Conservation (phyloP, 2,888 invertebrate species). For the Hirtodrosophila duncani region DNA sequence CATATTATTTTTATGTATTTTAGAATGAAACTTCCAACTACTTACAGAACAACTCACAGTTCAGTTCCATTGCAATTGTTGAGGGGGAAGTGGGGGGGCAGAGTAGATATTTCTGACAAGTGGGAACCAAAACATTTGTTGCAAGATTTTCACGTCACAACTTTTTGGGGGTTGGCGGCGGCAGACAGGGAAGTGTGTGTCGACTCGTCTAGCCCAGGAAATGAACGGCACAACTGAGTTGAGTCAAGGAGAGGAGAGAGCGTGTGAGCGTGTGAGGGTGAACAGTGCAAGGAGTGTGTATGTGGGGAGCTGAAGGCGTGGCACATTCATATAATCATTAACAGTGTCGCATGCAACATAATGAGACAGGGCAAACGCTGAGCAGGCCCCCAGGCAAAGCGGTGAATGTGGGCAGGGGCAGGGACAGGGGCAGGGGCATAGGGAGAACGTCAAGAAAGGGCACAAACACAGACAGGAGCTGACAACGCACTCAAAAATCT, state of each 20-base stretch:
- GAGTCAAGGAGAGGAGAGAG: constrained; percentile 5
- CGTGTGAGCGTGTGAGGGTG: no score
- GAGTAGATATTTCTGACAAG: constrained; percentile 62
- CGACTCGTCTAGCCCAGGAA: constrained; percentile 37
- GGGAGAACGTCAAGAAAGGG: background rate
- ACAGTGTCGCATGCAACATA: constrained; percentile 77
- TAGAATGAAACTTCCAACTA: no score
- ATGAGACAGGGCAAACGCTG: constrained; percentile 71
- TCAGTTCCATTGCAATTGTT: constrained; percentile 3
- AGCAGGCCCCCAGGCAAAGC: constrained; percentile 43
- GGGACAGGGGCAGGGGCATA: constrained; percentile 4
- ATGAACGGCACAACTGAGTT: constrained; percentile 29
- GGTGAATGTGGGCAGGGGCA: no score
- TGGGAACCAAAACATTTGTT: constrained; percentile 75
- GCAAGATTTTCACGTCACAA: constrained; percentile 68
- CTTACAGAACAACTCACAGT: constrained; percentile 9
- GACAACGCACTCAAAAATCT: no score
- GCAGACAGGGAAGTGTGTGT: constrained; percentile 19
- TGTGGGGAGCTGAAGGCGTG: constrained; percentile 35
- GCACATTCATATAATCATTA: constrained; percentile 74
- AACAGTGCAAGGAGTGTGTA: constrained; percentile 10
- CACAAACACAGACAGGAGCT: constrained; percentile 3
- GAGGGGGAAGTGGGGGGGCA: no score
- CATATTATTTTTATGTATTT: no score
- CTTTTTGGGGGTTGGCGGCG: constrained; percentile 28